Evolutionary conservation across 37 sponge, comb jelly and placozoan species (phyloP), one percentile per base, ranked within the genome.

Genomic region (Halichondria panicea): DNA sequence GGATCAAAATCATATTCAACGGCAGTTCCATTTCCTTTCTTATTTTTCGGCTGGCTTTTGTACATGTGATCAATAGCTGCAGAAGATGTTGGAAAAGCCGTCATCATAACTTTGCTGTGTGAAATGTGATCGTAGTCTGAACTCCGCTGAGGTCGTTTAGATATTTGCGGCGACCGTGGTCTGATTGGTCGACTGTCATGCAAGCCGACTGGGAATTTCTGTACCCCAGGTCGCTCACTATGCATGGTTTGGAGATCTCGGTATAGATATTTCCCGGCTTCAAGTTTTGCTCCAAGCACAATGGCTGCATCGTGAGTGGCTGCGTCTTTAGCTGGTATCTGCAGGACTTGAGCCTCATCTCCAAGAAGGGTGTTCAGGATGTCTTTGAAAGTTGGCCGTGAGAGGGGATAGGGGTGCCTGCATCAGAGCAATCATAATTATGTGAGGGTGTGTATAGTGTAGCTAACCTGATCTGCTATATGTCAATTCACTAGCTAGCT

Each of bases 311-410:
- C 34, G 31, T 56, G 43, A 3, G 62, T 70, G n/a, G 41, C 59
- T 6, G 71, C 65, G 50, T 81, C 81, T 24, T 56, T 50, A 46
- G 53, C 25, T 24, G 71, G 65, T 2, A 70, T 70, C 27, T 81
- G 64, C 1, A 81, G 72, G 32, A 71, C 38, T 6, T 25, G 12
- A 0, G 8, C 41, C 18, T 81, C 81, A 52, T 70, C 72, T 39
- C 28, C 28, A 0, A 65, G n/a, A 18, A 82, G 54, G 35, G 38
- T 34, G 13, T 45, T 41, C 21, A 72, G 4, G 50, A 82, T 82
- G 32, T 77, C 55, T 25, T 43, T 65, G 75, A 82, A 82, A 11
- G 31, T n/a, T 21, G 74, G 74, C 24, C 83, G 71, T 5, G 54
- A 54, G 4, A 36, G 4, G 12, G 65, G 67, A 1, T 41, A 22